phyloP scores from a whole-genome alignment of 2,888 invertebrate species.

The Homarus gammarus region DNA sequence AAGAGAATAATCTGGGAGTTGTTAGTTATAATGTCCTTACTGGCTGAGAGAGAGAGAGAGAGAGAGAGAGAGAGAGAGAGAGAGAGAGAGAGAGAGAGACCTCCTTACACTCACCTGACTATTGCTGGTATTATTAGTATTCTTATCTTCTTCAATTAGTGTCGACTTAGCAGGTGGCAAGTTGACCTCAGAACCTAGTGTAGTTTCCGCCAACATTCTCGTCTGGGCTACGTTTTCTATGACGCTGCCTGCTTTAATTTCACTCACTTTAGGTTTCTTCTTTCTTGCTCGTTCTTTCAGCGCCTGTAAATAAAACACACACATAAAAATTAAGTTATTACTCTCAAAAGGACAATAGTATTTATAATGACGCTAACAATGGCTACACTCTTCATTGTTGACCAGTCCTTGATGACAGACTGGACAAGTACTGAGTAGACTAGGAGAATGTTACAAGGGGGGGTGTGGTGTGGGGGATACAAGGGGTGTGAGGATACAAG shows the following conservation, averaged over 20 bases:
- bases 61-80: slow-evolving; percentile 27
- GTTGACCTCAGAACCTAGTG: slow-evolving; percentile 78
- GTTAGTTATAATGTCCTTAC: too few relatives aligned
- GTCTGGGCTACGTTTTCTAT: slow-evolving; percentile 91
- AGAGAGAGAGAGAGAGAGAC: slow-evolving; percentile 32
- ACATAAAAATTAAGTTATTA: too few relatives aligned
- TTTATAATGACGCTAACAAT: too few relatives aligned
- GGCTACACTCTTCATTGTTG: too few relatives aligned
- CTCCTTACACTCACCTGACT: slow-evolving; percentile 80
- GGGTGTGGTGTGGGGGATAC: too few relatives aligned
- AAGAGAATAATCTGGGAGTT: background rate
- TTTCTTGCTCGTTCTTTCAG: slow-evolving; percentile 91
- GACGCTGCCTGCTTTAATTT: slow-evolving; percentile 81
- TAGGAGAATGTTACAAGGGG: too few relatives aligned
- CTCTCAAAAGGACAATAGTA: too few relatives aligned
- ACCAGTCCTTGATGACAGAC: too few relatives aligned
- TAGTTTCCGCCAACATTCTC: slow-evolving; percentile 87
- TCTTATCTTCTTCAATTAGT: slow-evolving; percentile 84
- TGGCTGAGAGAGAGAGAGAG: slow-evolving; percentile 7
- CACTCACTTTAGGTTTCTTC: slow-evolving; percentile 86
- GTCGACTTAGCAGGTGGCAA: slow-evolving; percentile 41
- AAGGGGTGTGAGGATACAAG: too few relatives aligned
- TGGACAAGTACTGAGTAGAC: too few relatives aligned
- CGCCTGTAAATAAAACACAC: too few relatives aligned
- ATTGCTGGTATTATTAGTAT: slow-evolving; percentile 93